Evolutionary conservation across 2,113 vertebrate genomes (phyloP).

Genomic region (Hyperoodon ampullatus): DNA sequence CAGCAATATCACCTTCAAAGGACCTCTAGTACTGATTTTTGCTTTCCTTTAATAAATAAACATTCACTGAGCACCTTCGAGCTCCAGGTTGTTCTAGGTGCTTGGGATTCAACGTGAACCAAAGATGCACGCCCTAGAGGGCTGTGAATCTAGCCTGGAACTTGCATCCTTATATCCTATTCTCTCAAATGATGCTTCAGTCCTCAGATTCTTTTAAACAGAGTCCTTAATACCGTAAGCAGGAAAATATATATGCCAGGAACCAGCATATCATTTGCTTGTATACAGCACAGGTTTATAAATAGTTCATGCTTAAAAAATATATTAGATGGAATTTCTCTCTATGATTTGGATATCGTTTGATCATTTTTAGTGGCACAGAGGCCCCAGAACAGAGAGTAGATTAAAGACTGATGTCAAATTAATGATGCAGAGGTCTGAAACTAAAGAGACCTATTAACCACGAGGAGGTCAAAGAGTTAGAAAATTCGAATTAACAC

Average conservation of each 20-base stretch:
- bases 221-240: neutral
- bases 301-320: neutral
- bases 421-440: neutral
- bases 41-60: conserved; percentile 17
- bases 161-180: neutral
- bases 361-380: neutral
- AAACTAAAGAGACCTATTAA: neutral
- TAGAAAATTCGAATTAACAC: neutral
- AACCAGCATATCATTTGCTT: neutral
- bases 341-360: neutral
- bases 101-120: neutral
- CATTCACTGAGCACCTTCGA: neutral
- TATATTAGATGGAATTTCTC: neutral
- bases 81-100: neutral
- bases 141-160: neutral
- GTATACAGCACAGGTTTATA: neutral
- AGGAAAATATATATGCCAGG: neutral
- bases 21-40: neutral
- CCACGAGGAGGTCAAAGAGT: neutral
- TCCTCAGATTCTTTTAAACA: neutral
- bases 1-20: neutral
- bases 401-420: neutral
- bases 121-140: neutral
- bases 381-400: neutral
- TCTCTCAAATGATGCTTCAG: neutral